Percentiles rank a stretch among this genome's conserved stretches.
Conservation (phyloP, 2,797 vertebrate species). For the Sphaeramia orbicularis region DNA sequence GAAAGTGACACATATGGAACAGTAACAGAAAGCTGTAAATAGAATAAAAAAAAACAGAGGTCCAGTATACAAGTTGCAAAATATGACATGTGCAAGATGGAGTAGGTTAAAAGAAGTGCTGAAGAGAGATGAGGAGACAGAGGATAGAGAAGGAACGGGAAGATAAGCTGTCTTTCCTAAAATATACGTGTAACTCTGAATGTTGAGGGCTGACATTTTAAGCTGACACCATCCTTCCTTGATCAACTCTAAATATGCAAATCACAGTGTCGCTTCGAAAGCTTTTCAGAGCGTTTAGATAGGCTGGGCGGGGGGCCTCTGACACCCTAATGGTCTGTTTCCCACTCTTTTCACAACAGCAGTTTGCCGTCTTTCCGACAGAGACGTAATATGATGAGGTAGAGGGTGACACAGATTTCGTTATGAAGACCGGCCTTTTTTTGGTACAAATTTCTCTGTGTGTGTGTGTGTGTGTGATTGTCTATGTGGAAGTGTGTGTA, state of each 20-base stretch:
- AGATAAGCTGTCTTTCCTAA: conserved; percentile 40
- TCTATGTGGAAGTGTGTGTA: not conserved
- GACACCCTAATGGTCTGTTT: conserved; percentile 51
- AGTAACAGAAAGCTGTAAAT: not conserved
- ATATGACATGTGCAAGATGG: conserved; percentile 10
- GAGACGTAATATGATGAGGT: conserved; percentile 40
- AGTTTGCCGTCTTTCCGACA: conserved; percentile 31
- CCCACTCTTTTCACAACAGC: conserved; percentile 20
- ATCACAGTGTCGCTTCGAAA: conserved; percentile 45
- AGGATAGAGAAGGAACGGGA: conserved; percentile 9
- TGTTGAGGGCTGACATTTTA: conserved; percentile 60
- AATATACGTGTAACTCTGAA: conserved; percentile 46
- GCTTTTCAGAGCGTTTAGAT: conserved; percentile 33
- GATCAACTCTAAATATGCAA: conserved; percentile 69
- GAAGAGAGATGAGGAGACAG: conserved; percentile 13
- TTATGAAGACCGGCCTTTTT: conserved; percentile 32
- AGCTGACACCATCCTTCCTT: conserved; percentile 65
- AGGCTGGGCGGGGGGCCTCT: conserved; percentile 12
- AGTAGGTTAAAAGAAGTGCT: conserved; percentile 25
- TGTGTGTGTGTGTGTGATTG: conserved; percentile 11
- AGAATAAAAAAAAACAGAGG: not conserved
- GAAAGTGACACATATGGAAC: not conserved
- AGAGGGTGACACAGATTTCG: conserved; percentile 44
- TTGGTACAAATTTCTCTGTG: conserved; percentile 10
- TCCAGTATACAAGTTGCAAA: not conserved